Conservation (phyloP, 2,113 vertebrate genomes). For the Lepisosteus oculatus region DNA sequence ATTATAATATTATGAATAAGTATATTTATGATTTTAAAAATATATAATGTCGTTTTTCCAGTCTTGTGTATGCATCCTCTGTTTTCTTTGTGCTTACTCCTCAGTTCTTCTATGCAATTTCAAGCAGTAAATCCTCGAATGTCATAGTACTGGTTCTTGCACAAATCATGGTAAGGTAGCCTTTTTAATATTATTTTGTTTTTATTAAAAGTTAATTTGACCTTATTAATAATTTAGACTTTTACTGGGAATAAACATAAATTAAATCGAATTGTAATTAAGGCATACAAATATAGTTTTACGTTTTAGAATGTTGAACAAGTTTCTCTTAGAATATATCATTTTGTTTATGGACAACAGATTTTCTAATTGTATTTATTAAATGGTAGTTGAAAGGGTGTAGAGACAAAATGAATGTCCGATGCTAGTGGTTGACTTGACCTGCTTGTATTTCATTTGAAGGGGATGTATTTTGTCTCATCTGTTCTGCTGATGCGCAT, state of each 20-base stretch:
- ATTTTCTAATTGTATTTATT: too few relatives aligned
- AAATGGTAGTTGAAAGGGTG: neutral
- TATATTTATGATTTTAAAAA: too few relatives aligned
- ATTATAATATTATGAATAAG: too few relatives aligned
- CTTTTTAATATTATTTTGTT: neutral
- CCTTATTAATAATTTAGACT: too few relatives aligned
- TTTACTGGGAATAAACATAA: too few relatives aligned
- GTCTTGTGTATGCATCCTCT: neutral
- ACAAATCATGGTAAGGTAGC: constrained; percentile 92
- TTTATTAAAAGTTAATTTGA: too few relatives aligned
- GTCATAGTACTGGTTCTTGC: constrained; percentile 97
- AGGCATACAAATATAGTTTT: too few relatives aligned
- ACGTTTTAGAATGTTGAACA: too few relatives aligned
- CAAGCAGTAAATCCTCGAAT: constrained; percentile 97
- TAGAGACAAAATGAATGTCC: neutral
- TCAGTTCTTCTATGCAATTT: constrained; percentile 98
- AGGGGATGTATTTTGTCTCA: constrained; percentile 98
- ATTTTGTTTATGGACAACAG: too few relatives aligned
- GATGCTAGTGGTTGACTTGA: neutral
- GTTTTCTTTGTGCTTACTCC: constrained; percentile 14
- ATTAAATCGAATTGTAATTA: too few relatives aligned
- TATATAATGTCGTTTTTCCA: neutral
- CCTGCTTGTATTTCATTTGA: constrained; percentile 9
- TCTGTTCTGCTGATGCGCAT: constrained; percentile 95
- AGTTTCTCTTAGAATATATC: too few relatives aligned